These are phyloP conservation scores for Montifringilla adamsi DNA, from an alignment of 2,113 vertebrate species.

Conservation along the genomic window DNA sequence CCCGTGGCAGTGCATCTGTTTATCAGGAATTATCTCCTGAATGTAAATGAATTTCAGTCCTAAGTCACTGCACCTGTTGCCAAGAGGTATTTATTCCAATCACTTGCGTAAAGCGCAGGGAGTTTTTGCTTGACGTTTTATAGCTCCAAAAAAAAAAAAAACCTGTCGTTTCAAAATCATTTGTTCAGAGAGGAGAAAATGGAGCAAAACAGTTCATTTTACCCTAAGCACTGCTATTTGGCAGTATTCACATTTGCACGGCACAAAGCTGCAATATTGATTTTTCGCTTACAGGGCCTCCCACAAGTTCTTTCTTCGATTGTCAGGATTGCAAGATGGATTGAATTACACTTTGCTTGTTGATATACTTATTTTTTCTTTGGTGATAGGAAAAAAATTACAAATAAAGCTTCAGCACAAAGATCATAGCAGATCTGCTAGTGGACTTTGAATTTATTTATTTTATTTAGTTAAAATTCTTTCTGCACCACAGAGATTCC, in stretches of 20 bases:
- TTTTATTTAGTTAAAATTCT: constrained; percentile 20
- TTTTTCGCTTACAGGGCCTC: constrained; percentile 74
- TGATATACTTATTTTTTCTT: constrained; percentile 68
- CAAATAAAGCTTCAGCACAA: constrained; percentile 64
- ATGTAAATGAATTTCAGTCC: constrained; percentile 66
- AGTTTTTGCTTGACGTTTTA: constrained; percentile 74
- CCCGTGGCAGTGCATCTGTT: constrained; percentile 51
- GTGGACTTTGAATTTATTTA: constrained; percentile 4
- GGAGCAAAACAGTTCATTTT: constrained; percentile 79
- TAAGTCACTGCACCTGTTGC: constrained; percentile 72
- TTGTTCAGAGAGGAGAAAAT: constrained; percentile 77
- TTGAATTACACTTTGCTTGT: constrained; percentile 81
- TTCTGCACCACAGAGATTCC: not conserved
- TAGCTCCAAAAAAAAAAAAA: constrained; percentile 49
- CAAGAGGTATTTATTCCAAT: constrained; percentile 69
- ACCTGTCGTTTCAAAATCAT: constrained; percentile 76
- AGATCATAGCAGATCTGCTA: constrained; percentile 34
- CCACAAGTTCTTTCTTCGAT: constrained; percentile 73
- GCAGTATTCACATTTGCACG: constrained; percentile 78
- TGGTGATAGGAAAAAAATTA: constrained; percentile 68
- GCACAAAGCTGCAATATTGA: constrained; percentile 82
- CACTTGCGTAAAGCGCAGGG: constrained; percentile 59
- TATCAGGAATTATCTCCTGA: constrained; percentile 54
- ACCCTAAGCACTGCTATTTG: constrained; percentile 78
- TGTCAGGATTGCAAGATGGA: constrained; percentile 78